Evolutionary conservation across 2,113 vertebrate genomes (phyloP), one percentile per base, ranked within the genome.

Genomic region (Gnathonemus echidnorhynchus): DNA sequence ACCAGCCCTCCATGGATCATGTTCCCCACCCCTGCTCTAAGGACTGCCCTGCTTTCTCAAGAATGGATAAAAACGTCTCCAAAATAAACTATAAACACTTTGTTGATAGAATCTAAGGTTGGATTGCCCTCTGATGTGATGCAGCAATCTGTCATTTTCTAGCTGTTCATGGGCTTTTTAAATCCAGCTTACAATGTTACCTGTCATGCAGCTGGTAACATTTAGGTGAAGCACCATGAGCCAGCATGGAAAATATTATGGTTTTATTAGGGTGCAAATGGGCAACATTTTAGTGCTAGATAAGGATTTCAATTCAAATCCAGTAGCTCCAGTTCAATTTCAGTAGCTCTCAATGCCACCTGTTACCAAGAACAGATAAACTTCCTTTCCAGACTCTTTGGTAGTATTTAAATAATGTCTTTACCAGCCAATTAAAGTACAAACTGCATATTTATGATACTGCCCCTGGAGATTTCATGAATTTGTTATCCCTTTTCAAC

Each of bases 361-460:
- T n/a, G 13, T 46, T 70, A 13, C 58, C 46, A 24, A 19, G 88
- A 80, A 84, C 6, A 45, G 24, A 15, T 48, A 31, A 56, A 86
- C 52, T 58, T 85, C 50, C 52, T n/a, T 46, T 35, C 31, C 27
- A 45, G 35, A 52, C 89, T 52, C 52, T 31, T 42, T 13, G 6
- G 52, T n/a, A 58, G 21, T 86, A 53, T 89, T 89, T 89, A 74
- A 89, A 89, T 80, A 89, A 24, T 53, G 52, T 90, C 86, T 90
- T 90, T 56, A 87, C 50, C n/a, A 49, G 17, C 86, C 62, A 62
- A 56, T 52, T 87, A 90, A 77, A 88, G 15, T 77, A 35, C 89
- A 53, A 46, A 42, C 46, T 88, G 86, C 86, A 88, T 90, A 90
- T 90, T 90, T 90, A 90, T 90, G 62, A 87, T 53, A 27, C 4